A percentile compares a stretch with the other conserved stretches of the same genome.
These are phyloP conservation scores for Mesaphorura yosii DNA, from an alignment of 1,140 invertebrate species.

Conservation along the genomic window DNA sequence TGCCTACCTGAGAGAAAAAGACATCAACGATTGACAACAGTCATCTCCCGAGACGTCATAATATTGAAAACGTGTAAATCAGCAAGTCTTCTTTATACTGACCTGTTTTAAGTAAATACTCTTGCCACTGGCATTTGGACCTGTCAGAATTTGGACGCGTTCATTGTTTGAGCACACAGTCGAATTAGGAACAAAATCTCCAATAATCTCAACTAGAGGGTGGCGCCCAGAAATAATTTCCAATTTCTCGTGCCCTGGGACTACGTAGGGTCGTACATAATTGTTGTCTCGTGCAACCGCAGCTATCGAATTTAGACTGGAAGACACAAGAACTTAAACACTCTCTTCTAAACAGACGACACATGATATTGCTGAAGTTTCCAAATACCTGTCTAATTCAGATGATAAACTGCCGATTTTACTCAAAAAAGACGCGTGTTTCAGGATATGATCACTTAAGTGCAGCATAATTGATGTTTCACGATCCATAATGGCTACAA, in stretches of 20 bases:
- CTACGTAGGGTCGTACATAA: constrained; percentile 55
- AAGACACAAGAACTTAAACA: not conserved
- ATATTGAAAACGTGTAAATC: not conserved
- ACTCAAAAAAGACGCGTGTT: constrained; percentile 48
- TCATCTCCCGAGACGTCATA: not conserved
- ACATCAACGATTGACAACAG: not conserved
- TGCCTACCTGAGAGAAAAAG: constrained; percentile 44
- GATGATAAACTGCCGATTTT: constrained; percentile 51
- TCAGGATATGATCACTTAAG: constrained; percentile 50
- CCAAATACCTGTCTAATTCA: constrained; percentile 60
- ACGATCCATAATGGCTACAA: constrained; percentile 59
- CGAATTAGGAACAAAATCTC: constrained; percentile 58
- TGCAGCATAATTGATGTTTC: constrained; percentile 61
- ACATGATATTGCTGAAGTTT: too few relatives aligned
- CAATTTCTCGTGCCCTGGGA: constrained; percentile 44
- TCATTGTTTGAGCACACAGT: constrained; percentile 43
- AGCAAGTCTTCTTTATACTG: constrained; percentile 4
- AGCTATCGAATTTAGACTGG: constrained; percentile 60
- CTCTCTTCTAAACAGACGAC: too few relatives aligned
- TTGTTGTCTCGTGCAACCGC: constrained; percentile 55
- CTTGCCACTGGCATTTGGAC: constrained; percentile 85
- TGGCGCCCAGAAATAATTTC: constrained; percentile 62
- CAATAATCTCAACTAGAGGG: constrained; percentile 57
- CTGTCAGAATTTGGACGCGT: constrained; percentile 64
- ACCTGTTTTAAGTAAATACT: constrained; percentile 81